Evolutionary conservation across 35 echinoderm and acorn worm genomes (phyloP), one percentile per base, ranked within the genome.

Genomic region (Heliocidaris tuberculata): DNA sequence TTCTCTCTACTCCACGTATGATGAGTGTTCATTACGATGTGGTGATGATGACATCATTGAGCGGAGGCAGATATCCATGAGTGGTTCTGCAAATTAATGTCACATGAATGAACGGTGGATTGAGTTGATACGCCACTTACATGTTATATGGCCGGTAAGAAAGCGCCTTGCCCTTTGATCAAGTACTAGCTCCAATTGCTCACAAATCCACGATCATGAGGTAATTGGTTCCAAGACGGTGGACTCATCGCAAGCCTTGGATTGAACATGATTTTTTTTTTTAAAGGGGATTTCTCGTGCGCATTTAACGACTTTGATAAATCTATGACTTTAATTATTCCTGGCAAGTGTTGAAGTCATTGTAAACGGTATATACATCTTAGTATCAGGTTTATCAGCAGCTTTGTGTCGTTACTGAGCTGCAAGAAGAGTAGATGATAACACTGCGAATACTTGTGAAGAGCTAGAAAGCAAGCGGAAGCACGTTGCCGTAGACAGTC

Each of bases 61-160:
- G 19, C 7, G 65, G 27, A 78, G 65, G 65, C 65, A 78, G 65
- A n/a, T n/a, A 78, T 24, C 65, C 65, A 8, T n/a, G 27, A 78
- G 65, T 78, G 65, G 65, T n/a, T 78, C 65, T 78, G 65, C 65
- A 78, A 78, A 78, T 78, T 21, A 78, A 78, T 78, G 65, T 78
- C 65, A n/a, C 21, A 78, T 78, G 65, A 78, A n/a, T 78, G 65
- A 78, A 78, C 65, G 65, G 6, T 78, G 65, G 65, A n/a, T 8
- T 78, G 6, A n/a, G 65, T n/a, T 78, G 65, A 78, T 78, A 27
- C 27, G 65, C 65, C 65, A 78, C 7, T 78, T 56, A 15, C 52
- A 56, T 56, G 15, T 78, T 5, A 78, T 78, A 78, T 78, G 17
- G 19, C 65, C 27, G 65, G 19, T 78, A 78, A 78, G 52, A 78